A percentile compares a stretch with the other conserved stretches of the same genome.
Conservation (phyloP, 2,113 vertebrate genomes). For the Malaclemys terrapin region DNA sequence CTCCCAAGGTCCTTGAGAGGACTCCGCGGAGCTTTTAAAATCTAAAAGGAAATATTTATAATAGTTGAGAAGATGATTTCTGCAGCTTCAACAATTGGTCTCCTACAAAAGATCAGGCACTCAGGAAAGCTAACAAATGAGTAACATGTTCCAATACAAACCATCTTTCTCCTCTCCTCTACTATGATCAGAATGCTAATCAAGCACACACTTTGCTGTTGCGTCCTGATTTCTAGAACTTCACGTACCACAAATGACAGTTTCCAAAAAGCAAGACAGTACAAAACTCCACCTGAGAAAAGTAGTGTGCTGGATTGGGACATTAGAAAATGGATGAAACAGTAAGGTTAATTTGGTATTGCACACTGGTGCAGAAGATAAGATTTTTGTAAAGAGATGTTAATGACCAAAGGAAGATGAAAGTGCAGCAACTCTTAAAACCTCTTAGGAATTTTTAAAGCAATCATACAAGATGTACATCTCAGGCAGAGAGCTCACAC, state of each 20-base stretch:
- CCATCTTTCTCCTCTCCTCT: background rate
- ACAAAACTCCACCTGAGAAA: background rate
- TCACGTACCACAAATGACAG: background rate
- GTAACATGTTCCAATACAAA: background rate
- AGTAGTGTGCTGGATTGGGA: background rate
- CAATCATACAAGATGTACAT: background rate
- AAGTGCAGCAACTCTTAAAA: background rate
- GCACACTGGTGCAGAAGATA: background rate
- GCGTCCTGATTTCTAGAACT: background rate
- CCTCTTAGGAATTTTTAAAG: background rate
- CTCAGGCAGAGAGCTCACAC: background rate
- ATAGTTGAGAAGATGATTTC: conserved; percentile 22
- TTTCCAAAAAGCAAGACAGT: background rate
- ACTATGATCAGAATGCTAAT: background rate
- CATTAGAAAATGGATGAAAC: background rate
- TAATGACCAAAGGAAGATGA: background rate
- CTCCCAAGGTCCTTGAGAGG: conserved; percentile 78
- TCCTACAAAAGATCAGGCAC: background rate
- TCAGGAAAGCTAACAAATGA: background rate
- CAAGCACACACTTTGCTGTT: background rate
- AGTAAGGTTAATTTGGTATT: background rate
- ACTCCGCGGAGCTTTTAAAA: conserved; percentile 82
- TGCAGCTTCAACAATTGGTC: background rate
- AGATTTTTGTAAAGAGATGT: background rate
- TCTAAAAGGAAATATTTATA: conserved; percentile 66